Evolutionary conservation across 2,888 invertebrate genomes (phyloP).

Genomic region (Busseola fusca): DNA sequence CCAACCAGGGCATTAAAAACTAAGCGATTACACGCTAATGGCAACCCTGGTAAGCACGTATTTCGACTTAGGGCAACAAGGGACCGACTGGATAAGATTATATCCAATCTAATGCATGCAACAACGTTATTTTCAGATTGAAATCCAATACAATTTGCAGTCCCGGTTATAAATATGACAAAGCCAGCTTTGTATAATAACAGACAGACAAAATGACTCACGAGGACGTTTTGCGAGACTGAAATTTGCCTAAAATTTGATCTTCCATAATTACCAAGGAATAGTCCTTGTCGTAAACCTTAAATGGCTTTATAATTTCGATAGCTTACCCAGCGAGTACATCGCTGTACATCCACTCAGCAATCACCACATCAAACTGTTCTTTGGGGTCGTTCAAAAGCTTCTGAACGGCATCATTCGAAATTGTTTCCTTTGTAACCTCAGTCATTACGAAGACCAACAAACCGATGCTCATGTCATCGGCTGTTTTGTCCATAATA

Average conservation of each 20-base stretch:
- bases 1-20: no score
- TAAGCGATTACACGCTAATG: no score
- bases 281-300: not conserved
- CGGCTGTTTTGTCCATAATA: slow-evolving; percentile 17
- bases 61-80: no score
- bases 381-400: slow-evolving; percentile 66
- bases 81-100: not conserved
- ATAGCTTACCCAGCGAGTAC: slow-evolving; percentile 66
- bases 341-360: slow-evolving; percentile 72
- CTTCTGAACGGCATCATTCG: slow-evolving; percentile 59
- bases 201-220: not conserved
- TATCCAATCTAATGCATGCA: not conserved
- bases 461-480: not conserved
- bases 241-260: not conserved
- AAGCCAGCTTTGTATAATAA: not conserved
- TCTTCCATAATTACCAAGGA: not conserved
- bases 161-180: not conserved
- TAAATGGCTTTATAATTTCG: no score
- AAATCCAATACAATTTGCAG: not conserved
- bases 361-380: slow-evolving; percentile 70
- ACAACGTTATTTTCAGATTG: not conserved
- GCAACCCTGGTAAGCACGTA: no score
- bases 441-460: slow-evolving; percentile 40
- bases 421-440: slow-evolving; percentile 47
- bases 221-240: not conserved